Evolutionary conservation across 2,113 vertebrate genomes (phyloP).

Genomic region (Paraplagusia blochii): DNA sequence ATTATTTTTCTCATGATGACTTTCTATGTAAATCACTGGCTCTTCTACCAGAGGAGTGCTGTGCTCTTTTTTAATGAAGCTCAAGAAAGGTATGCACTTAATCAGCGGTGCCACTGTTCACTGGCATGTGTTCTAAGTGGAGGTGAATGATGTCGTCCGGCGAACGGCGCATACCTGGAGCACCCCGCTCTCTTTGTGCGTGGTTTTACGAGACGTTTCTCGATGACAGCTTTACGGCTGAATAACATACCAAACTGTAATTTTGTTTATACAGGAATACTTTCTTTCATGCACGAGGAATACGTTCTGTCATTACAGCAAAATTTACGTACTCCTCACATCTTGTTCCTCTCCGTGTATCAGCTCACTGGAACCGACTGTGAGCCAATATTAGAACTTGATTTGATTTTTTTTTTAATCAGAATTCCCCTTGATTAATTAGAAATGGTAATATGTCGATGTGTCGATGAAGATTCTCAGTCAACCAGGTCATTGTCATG

Average conservation of each 20-base stretch:
- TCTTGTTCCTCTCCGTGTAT: background rate
- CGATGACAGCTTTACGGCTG: background rate
- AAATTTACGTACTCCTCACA: background rate
- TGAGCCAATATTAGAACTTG: no score
- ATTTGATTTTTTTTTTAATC: no score
- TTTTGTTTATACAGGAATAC: background rate
- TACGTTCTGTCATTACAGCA: background rate
- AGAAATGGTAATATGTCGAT: no score
- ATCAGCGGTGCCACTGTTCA: slow-evolving; percentile 3
- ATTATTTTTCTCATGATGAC: slow-evolving; percentile 25
- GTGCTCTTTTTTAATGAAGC: slow-evolving; percentile 12
- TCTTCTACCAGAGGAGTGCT: slow-evolving; percentile 3
- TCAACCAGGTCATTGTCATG: no score
- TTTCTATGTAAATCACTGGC: slow-evolving; percentile 4
- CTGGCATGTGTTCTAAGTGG: background rate
- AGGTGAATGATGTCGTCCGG: slow-evolving; percentile 2
- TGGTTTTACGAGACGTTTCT: background rate
- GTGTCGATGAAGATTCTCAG: no score
- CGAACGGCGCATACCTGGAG: slow-evolving; percentile 1
- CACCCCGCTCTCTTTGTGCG: background rate
- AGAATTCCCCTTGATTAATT: no score
- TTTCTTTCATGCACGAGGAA: background rate
- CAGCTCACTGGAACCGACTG: background rate
- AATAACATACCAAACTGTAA: background rate
- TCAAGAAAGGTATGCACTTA: slow-evolving; percentile 8